Base-by-base conservation (phyloP, 2,113 vertebrate species). In the Lophochroa leadbeateri region DNA sequence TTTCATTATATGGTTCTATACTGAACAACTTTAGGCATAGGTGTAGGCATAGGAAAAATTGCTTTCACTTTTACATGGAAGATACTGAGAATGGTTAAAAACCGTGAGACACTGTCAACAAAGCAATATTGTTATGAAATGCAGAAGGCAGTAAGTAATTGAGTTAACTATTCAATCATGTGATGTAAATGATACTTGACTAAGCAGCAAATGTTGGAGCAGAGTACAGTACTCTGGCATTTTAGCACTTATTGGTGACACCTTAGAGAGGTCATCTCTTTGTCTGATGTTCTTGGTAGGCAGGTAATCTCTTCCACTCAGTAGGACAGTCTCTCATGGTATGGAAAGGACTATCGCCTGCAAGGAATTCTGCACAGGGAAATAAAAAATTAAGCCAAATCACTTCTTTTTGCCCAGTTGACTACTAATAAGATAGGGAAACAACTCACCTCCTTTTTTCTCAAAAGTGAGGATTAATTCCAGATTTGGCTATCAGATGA, bases 381-480 rank as follows among this genome's bases (percentile, higher is more conserved):
- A 88, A 75, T 63, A 43, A 83, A 82, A 74, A 81, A 60, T 52
- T 9, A 6, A 82, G 37, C 11, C 52, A 55, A 67, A 52, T 61
- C 33, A 44, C 13, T 11, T 69, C 18, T 88, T 85, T 85, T 74
- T 69, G 21, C 37, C n/a, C 64, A 55, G 12, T 10, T 78, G 33
- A 63, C 79, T 55, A 64, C 71, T 23, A 86, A 69, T 50, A 75
- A 86, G 43, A 39, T 35, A 83, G 60, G 43, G 33, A 81, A 27
- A 67, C 20, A 81, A 78, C 29, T 93, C 61, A 70, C 39, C 50
- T 80, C 33, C 31, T 86, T 92, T 86, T 85, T 41, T 78, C 76
- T 92, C 68, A 75, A 87, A 94, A 75, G 68, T 82, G 46, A 80
- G 46, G 52, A 83, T 75, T 77, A 70, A 88, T 90, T 93, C 76